Evolutionary conservation across 2,888 invertebrate species (phyloP).

Genomic region (Lithophane semibrunnea): DNA sequence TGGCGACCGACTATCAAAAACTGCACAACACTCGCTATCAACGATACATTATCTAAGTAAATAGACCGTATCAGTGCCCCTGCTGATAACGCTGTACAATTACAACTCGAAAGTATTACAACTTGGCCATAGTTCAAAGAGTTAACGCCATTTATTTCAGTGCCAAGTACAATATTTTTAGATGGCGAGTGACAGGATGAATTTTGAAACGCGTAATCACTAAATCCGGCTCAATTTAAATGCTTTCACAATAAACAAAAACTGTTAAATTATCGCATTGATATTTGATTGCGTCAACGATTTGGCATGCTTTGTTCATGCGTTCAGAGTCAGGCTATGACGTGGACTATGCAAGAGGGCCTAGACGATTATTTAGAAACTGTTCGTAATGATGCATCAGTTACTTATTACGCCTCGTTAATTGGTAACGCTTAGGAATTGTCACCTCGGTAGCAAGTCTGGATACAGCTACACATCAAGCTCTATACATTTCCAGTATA

Average conservation of each 20-base stretch:
- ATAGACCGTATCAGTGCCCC: slow-evolving; percentile 48
- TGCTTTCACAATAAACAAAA: slow-evolving; percentile 66
- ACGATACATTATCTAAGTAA: slow-evolving; percentile 52
- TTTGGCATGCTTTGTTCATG: slow-evolving; percentile 52
- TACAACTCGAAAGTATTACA: slow-evolving; percentile 62
- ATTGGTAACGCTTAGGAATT: slow-evolving; percentile 52
- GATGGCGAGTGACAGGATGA: slow-evolving; percentile 79
- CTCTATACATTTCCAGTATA: too few relatives aligned
- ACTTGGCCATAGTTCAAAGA: slow-evolving; percentile 86
- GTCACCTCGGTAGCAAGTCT: slow-evolving; percentile 43
- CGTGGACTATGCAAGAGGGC: slow-evolving; percentile 20
- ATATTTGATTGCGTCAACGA: slow-evolving; percentile 51
- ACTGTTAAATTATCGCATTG: slow-evolving; percentile 45
- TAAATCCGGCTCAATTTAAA: slow-evolving; percentile 69
- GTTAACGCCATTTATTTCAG: slow-evolving; percentile 83
- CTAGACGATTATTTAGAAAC: slow-evolving; percentile 46
- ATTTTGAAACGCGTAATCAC: slow-evolving; percentile 76
- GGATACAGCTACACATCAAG: background rate
- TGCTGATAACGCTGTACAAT: slow-evolving; percentile 63
- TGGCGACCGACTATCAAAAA: slow-evolving; percentile 34
- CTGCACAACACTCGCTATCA: slow-evolving; percentile 48
- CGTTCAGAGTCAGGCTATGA: slow-evolving; percentile 17
- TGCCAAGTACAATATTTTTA: slow-evolving; percentile 89
- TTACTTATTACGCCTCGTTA: slow-evolving; percentile 30
- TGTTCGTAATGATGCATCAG: slow-evolving; percentile 35